Evolutionary conservation across 2,113 vertebrate genomes (phyloP).

Genomic region (Trogon surrucura): DNA sequence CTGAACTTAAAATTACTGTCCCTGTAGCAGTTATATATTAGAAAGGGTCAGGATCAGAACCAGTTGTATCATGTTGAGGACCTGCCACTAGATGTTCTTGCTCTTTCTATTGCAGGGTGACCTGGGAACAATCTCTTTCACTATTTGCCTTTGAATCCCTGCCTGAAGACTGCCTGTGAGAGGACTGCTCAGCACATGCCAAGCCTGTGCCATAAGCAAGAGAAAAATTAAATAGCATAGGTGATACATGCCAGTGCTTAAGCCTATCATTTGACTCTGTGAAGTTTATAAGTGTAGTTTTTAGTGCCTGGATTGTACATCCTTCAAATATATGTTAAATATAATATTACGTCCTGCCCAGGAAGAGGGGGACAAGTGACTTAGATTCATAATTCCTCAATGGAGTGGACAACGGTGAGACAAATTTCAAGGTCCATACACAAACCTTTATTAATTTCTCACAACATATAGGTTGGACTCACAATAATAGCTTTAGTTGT

Average conservation of each 20-base stretch:
- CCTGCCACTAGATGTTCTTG: background rate
- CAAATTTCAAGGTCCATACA: no score
- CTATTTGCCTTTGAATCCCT: background rate
- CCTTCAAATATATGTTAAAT: background rate
- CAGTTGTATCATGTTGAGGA: rapidly evolving
- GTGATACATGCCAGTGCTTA: background rate
- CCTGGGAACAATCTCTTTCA: background rate
- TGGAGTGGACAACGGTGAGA: no score
- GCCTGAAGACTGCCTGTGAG: background rate
- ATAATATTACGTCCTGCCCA: no score
- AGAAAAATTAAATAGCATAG: background rate
- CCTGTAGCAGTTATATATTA: background rate
- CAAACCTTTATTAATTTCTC: no score
- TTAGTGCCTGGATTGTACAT: background rate
- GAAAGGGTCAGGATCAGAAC: background rate
- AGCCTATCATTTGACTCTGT: background rate
- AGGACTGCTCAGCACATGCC: background rate
- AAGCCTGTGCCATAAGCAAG: background rate
- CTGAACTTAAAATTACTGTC: background rate
- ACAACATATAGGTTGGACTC: no score
- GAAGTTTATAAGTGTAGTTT: background rate
- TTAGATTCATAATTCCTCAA: no score
- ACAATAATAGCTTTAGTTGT: no score
- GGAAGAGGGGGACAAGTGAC: no score
- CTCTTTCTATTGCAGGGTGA: background rate